Conservation (phyloP, 2,113 vertebrate genomes). For the Prionailurus bengalensis region DNA sequence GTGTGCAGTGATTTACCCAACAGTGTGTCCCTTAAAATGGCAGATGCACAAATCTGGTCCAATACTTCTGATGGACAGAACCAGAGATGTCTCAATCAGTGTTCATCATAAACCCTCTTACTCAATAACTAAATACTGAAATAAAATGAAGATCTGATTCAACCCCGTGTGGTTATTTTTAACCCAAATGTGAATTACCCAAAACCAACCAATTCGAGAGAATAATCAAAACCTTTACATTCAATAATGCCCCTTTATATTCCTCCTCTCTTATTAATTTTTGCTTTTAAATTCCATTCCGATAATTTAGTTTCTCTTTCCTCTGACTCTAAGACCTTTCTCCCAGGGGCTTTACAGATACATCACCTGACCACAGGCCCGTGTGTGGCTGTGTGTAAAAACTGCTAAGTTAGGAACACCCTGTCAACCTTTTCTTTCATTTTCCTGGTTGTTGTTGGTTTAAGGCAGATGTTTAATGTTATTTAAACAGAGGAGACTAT, state of each 20-base stretch:
- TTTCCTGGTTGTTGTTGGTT: conserved; percentile 82
- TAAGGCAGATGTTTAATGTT: conserved; percentile 75
- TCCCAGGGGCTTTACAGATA: conserved; percentile 58
- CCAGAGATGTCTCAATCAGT: neutral
- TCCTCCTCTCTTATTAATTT: neutral
- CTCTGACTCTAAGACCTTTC: conserved; percentile 41
- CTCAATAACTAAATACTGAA: neutral
- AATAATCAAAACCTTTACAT: neutral
- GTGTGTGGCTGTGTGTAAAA: conserved; percentile 49
- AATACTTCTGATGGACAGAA: neutral
- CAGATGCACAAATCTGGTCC: neutral
- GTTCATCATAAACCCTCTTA: neutral
- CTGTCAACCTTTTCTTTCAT: conserved; percentile 62
- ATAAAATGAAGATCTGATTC: neutral
- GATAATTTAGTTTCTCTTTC: conserved; percentile 23
- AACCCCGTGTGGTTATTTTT: conserved; percentile 15
- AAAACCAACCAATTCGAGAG: neutral
- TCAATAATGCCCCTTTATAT: neutral
- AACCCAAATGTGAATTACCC: neutral
- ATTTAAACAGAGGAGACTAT: conserved; percentile 65
- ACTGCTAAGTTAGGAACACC: conserved; percentile 43
- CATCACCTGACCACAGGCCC: neutral
- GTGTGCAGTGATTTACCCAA: neutral
- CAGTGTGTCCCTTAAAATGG: neutral
- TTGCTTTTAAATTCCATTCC: conserved; percentile 33